Conservation (phyloP, 2,797 vertebrate species). For the Anableps anableps region DNA sequence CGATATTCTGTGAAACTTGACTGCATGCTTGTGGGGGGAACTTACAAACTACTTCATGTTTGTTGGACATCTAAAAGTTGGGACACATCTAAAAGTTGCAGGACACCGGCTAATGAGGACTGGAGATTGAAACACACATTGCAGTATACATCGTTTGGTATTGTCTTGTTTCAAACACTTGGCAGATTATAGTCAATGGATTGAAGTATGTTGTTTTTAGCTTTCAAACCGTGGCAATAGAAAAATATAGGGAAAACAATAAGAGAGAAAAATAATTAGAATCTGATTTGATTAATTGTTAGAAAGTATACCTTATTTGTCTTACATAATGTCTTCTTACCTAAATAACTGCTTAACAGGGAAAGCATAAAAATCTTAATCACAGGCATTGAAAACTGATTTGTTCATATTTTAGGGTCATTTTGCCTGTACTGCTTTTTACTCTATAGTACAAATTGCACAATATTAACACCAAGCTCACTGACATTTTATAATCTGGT, state of each 20-base stretch:
- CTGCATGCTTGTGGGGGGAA: no score
- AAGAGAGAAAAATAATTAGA: not conserved
- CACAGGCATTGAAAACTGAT: no score
- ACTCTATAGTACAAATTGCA: not conserved
- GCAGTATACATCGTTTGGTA: not conserved
- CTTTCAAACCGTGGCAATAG: not conserved
- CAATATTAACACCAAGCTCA: not conserved
- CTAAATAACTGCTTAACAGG: not conserved
- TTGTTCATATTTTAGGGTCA: no score
- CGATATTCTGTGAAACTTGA: no score
- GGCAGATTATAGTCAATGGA: not conserved
- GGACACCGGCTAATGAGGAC: no score
- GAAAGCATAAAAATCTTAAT: not conserved
- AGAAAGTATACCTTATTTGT: no score
- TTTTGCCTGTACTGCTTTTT: not conserved
- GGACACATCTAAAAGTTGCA: no score
- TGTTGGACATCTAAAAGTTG: no score
- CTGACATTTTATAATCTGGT: not conserved
- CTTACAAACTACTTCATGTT: no score
- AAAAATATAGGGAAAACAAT: not conserved
- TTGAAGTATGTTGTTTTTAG: not conserved
- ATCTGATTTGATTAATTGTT: not conserved
- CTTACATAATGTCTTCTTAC: not conserved
- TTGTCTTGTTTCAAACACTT: not conserved
- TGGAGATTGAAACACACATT: no score